These are phyloP conservation scores for Calyptommatus sinebrachiatus DNA, from an alignment of 2,113 vertebrate genomes.

Conservation along the genomic window DNA sequence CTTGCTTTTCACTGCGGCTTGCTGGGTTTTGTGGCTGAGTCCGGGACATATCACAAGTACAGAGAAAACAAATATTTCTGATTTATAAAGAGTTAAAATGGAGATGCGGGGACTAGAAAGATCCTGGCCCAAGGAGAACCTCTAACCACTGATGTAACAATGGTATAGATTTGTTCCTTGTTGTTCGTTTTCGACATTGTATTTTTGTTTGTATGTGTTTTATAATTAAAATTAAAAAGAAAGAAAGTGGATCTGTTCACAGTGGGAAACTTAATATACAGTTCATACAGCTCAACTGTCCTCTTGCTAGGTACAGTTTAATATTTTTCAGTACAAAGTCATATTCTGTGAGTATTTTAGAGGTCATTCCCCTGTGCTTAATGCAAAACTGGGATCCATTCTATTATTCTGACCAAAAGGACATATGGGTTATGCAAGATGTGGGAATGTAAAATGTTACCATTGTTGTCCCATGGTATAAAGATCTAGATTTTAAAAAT, in stretches of 20 bases:
- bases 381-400: neutral
- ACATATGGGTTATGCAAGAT: neutral
- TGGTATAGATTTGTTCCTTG: too few species aligned
- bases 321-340: neutral
- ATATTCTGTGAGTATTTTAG: neutral
- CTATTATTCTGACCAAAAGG: neutral
- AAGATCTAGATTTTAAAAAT: neutral
- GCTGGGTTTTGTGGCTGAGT: neutral
- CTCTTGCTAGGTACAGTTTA: too few species aligned
- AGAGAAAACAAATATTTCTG: neutral
- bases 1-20: constrained; percentile 12
- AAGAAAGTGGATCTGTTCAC: neutral
- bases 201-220: too few species aligned
- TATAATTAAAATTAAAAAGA: too few species aligned
- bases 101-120: neutral
- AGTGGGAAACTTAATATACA: neutral
- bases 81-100: neutral
- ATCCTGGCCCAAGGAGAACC: too few species aligned
- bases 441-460: neutral
- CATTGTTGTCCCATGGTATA: neutral
- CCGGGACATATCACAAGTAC: neutral
- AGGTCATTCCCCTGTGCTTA: neutral
- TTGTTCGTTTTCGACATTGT: too few species aligned
- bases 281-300: neutral
- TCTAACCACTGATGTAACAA: too few species aligned